Base-by-base conservation (phyloP, 2,113 vertebrate genomes). In the Lophotis ruficrista region DNA sequence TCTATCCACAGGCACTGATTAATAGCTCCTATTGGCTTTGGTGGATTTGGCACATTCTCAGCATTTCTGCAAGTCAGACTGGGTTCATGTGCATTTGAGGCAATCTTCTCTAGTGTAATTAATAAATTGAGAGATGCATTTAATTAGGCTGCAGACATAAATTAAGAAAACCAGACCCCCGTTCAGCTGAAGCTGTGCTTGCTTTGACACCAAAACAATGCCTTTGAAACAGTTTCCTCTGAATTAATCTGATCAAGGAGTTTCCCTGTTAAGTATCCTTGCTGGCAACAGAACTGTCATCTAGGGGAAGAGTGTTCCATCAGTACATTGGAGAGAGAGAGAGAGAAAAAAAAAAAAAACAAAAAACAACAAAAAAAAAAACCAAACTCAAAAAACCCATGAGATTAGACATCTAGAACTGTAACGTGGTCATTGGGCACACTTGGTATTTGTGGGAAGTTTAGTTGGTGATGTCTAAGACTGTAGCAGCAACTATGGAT, bases 111-210 rank as follows among this genome's bases (percentile, higher is more conserved):
- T 70, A 37, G 20, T 62, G 43, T 73, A 65, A 90, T 84, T 53
- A 83, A 65, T 70, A 83, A 87, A 85, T 93, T 83, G 85, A 75
- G 24, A 19, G 37, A 80, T 76, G 21, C 65, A 38, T 87, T 91
- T 94, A 89, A 92, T 84, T 83, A 94, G 35, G 43, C 69, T 38
- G 81, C 25, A 87, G 65, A 81, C 87, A 73, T 86, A 86, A 70
- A 82, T 76, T 57, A 54, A 57, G 56, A 61, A 69, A 82, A 23
- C 50, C 2, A 0, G 43, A 75, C 22, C 61, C 43, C 30, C 41
- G 25, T 72, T 89, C 27, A 71, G 9, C 23, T 31, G 69, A 64
- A 78, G 56, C 65, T 71, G 33, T 48, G 19, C 56, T 73, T 69
- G 38, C 35, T 94, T 84, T 71, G 30, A 75, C 50, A 43, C 19